phyloP scores from a whole-genome alignment of 2,797 vertebrate species.

The Sebastes iracundus region DNA sequence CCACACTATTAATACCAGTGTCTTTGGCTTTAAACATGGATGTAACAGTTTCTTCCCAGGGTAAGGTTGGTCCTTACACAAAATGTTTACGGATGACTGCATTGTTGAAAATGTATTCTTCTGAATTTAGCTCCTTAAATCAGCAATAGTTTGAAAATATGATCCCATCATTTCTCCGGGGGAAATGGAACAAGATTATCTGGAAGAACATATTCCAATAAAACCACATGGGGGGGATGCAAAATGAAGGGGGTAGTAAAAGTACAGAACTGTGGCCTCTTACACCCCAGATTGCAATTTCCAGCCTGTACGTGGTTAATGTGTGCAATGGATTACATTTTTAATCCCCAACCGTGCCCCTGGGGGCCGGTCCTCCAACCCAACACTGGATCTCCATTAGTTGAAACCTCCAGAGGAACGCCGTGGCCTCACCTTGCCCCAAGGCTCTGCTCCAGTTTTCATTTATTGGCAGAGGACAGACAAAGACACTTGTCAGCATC shows the following conservation, averaged over 20 bases:
- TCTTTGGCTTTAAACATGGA: not conserved
- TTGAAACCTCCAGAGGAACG: conserved; percentile 72
- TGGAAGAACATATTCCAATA: not conserved
- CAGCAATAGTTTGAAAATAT: not conserved
- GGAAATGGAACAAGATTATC: not conserved
- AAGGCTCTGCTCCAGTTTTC: conserved; percentile 79
- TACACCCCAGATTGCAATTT: conserved; percentile 39
- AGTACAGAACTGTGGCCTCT: not conserved
- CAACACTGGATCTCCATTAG: conserved; percentile 83
- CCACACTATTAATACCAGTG: not conserved
- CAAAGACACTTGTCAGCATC: conserved; percentile 74
- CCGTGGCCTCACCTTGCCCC: conserved; percentile 72
- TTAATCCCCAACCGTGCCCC: conserved; percentile 57
- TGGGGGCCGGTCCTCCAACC: conserved; percentile 45
- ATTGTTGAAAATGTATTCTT: not conserved
- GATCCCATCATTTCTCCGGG: not conserved
- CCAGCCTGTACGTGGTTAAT: conserved; percentile 38
- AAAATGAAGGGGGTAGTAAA: not conserved
- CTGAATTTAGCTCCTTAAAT: not conserved
- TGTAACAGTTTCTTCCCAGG: not conserved
- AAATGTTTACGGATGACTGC: not conserved
- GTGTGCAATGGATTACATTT: conserved; percentile 66
- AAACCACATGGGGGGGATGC: not conserved
- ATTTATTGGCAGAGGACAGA: conserved; percentile 72
- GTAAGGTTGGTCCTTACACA: not conserved